phyloP scores from a whole-genome alignment of 2,797 vertebrate genomes.

The Xenops minutus region DNA sequence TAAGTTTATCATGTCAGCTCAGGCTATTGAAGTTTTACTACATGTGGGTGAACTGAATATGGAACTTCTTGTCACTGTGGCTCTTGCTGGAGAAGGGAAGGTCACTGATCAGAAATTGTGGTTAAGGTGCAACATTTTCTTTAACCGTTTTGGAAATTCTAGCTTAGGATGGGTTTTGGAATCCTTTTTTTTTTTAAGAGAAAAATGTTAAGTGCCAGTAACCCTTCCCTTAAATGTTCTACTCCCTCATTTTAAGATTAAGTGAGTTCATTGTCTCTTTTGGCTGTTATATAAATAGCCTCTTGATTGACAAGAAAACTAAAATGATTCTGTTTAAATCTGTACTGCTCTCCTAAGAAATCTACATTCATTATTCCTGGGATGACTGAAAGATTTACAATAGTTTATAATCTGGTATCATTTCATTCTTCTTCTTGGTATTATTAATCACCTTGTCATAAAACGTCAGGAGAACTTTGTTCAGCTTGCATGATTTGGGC shows the following conservation, averaged over 20 bases:
- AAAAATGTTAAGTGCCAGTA: background rate
- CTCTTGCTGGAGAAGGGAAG: background rate
- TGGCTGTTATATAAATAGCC: slow-evolving; percentile 47
- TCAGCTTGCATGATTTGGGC: slow-evolving; percentile 44
- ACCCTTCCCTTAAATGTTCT: background rate
- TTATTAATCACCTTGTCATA: slow-evolving; percentile 67
- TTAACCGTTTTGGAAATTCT: background rate
- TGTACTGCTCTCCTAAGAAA: slow-evolving; percentile 48
- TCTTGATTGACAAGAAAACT: slow-evolving; percentile 49
- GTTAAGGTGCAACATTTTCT: background rate
- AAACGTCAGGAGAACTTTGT: slow-evolving; percentile 56
- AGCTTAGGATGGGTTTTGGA: background rate
- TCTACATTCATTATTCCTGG: slow-evolving; percentile 61
- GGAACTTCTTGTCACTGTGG: background rate
- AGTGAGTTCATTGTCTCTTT: slow-evolving; percentile 19
- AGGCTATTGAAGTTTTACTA: background rate
- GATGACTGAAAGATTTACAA: slow-evolving; percentile 66
- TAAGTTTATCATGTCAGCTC: too few species aligned
- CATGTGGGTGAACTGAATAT: background rate
- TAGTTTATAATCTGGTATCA: slow-evolving; percentile 62
- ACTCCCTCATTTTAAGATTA: background rate
- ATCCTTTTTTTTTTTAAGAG: background rate
- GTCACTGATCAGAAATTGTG: background rate
- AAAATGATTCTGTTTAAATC: slow-evolving; percentile 49
- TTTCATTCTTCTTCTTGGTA: slow-evolving; percentile 60